These are phyloP conservation scores for Pantala flavescens DNA, from an alignment of 1,140 invertebrate genomes.

Conservation along the genomic window DNA sequence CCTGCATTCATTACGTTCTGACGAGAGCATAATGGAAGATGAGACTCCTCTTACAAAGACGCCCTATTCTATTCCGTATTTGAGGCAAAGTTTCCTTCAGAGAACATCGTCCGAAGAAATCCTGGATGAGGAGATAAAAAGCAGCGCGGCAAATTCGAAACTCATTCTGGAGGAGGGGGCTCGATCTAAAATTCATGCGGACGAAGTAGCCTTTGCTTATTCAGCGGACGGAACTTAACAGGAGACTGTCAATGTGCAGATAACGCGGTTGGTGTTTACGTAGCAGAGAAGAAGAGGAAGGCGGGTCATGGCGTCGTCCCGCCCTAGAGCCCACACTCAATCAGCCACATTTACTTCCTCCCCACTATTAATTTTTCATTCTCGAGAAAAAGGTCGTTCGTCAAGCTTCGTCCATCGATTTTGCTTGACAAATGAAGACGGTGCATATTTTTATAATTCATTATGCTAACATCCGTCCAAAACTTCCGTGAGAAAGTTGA, in stretches of 20 bases:
- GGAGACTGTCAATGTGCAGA: conserved; percentile 20
- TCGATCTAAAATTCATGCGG: conserved; percentile 21
- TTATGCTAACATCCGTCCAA: background rate
- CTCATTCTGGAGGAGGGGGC: too few relatives aligned
- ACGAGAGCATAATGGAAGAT: too few relatives aligned
- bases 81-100: too few relatives aligned
- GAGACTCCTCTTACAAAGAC: too few relatives aligned
- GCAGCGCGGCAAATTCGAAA: too few relatives aligned
- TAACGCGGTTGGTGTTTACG: conserved; percentile 14
- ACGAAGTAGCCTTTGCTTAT: conserved; percentile 21
- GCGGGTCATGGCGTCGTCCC: background rate
- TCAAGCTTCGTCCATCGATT: background rate
- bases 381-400: background rate
- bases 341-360: background rate
- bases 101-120: too few relatives aligned
- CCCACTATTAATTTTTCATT: background rate
- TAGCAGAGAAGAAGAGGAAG: background rate
- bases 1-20: too few relatives aligned
- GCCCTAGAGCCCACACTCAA: background rate
- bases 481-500: too few relatives aligned
- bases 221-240: conserved; percentile 20
- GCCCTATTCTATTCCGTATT: too few relatives aligned
- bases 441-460: background rate
- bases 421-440: background rate
- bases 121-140: too few relatives aligned